phyloP scores from a whole-genome alignment of 2,888 invertebrate genomes.

The Lasioglossum lativentre region DNA sequence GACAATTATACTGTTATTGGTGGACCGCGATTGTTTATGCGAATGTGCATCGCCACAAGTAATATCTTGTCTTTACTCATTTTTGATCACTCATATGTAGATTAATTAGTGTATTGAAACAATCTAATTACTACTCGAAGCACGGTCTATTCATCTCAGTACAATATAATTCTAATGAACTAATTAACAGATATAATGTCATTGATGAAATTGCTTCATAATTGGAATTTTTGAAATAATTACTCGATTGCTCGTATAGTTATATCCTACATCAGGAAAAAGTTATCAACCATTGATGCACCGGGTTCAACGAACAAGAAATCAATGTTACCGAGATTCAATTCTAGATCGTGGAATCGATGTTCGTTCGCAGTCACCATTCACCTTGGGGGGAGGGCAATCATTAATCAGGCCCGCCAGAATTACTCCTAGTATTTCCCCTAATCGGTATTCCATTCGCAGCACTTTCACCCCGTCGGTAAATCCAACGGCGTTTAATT shows the following conservation, averaged over 20 bases:
- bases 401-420: conserved; percentile 26
- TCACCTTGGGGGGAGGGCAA: conserved; percentile 3
- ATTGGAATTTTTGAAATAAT: not conserved
- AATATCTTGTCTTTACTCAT: not conserved
- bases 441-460: conserved; percentile 49
- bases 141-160: not conserved
- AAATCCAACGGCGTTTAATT: conserved; percentile 43
- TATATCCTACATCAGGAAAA: not conserved
- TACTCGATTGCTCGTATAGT: not conserved
- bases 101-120: not conserved
- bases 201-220: not conserved
- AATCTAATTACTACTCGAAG: not conserved
- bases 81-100: not conserved
- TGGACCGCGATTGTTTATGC: not conserved
- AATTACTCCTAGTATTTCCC: conserved; percentile 35
- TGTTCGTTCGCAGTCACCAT: conserved; percentile 14
- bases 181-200: not conserved
- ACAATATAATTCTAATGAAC: not conserved
- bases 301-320: not conserved
- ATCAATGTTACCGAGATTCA: not conserved
- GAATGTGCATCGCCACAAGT: not conserved
- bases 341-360: conserved; percentile 28
- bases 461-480: conserved; percentile 20
- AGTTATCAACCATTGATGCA: too few relatives aligned
- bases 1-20: too few relatives aligned